Evolutionary conservation across 1,140 invertebrate genomes (phyloP), one percentile per base, ranked within the genome.

Genomic region (Archivesica marissinica): DNA sequence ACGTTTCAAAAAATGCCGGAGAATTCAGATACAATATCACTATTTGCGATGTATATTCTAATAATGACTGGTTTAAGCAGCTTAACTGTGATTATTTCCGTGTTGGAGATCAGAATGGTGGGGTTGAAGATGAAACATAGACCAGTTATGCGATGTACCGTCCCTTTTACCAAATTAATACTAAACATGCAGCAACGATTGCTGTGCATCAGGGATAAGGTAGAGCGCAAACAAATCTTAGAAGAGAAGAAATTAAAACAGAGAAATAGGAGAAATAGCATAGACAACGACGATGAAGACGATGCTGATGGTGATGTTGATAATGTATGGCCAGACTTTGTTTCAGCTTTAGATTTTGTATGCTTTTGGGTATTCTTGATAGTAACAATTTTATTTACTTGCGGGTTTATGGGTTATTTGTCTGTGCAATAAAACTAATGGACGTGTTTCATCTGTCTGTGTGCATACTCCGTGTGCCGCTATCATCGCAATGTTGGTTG

Each of bases 1-100:
- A 66, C 80, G 11, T 78, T 61, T 28, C 50, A 47, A 1, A 50
- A 72, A n/a, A 88, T 88, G 66, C 87, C 87, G 1, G 52, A 75
- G 2, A 86, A 44, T 9, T 88, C 87, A 4, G 78, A 86, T 17
- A 70, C 56, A 2, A 47, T 86, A 30, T 82, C 87, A 6, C 33
- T 86, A 1, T 64, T 78, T 39, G 52, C 70, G 9, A 23, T 86
- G 3, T 86, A 80, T n/a, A 17, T 81, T 9, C 17, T 72, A 17
- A 59, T 59, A 11, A 56, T 81, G 68, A 81, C 54, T 30, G 30
- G 44, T 25, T n/a, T 81, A 1, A 81, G 79, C 39, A 38, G 50
- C 15, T 23, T 72, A 17, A 72, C 64, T 0, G n/a, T 81, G 38
- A 72, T 81, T 25, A 72, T 70, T 41, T 44, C 77, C 17, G 44